These are phyloP conservation scores for Autographa gamma DNA, from an alignment of 2,888 invertebrate species.

Conservation along the genomic window DNA sequence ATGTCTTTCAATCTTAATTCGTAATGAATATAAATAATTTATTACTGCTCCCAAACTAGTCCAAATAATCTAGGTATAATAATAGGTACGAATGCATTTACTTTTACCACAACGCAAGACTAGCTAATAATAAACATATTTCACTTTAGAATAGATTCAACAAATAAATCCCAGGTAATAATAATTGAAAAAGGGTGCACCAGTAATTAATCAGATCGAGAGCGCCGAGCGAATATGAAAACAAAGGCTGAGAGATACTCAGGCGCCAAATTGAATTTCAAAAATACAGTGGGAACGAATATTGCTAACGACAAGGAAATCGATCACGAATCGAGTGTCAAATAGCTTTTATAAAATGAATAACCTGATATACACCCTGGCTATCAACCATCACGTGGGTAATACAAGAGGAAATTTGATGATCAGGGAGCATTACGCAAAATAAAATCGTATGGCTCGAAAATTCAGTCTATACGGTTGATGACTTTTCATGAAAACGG, in stretches of 20 bases:
- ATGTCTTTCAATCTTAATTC: constrained; percentile 38
- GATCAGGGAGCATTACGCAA: too few species aligned
- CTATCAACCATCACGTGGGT: neutral
- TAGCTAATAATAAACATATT: constrained; percentile 31
- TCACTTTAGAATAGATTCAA: neutral
- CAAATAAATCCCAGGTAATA: neutral
- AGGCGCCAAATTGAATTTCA: neutral
- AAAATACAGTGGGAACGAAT: neutral
- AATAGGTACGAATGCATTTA: constrained; percentile 23
- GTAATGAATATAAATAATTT: constrained; percentile 42
- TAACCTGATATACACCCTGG: too few species aligned
- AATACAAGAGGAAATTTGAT: neutral
- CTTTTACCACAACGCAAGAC: constrained; percentile 27
- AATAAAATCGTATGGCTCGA: too few species aligned
- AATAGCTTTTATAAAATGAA: neutral
- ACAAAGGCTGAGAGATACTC: neutral
- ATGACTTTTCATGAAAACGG: too few species aligned
- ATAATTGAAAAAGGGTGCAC: neutral
- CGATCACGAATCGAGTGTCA: neutral
- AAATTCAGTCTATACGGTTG: too few species aligned
- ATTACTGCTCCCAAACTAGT: constrained; percentile 22
- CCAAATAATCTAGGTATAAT: constrained; percentile 40
- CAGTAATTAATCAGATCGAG: constrained; percentile 7
- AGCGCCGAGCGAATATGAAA: neutral
- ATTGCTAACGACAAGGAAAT: neutral